Conservation (phyloP, 2,888 invertebrate genomes). For the Limnephilus marmoratus region DNA sequence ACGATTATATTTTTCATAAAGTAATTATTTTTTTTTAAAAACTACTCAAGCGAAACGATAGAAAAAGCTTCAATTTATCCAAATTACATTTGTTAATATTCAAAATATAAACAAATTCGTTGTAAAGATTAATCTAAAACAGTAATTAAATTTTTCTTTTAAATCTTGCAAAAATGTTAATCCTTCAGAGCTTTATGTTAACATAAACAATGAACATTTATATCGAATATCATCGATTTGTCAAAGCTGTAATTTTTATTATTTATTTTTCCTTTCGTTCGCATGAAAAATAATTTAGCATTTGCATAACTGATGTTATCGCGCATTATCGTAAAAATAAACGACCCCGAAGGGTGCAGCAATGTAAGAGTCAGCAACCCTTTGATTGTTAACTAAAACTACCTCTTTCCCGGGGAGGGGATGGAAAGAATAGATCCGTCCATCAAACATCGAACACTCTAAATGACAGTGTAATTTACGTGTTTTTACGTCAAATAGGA, state of each 20-base stretch:
- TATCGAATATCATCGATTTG: not conserved
- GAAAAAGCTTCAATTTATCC: no score
- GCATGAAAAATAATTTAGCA: conserved; percentile 35
- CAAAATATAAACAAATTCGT: no score
- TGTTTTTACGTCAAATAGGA: conserved; percentile 59
- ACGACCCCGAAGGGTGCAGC: conserved; percentile 32
- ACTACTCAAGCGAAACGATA: no score
- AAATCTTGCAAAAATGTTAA: not conserved
- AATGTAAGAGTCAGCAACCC: conserved; percentile 49
- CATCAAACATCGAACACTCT: conserved; percentile 57
- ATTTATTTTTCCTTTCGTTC: not conserved
- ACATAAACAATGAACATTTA: not conserved
- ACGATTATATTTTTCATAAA: no score
- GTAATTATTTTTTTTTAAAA: no score
- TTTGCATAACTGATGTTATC: conserved; percentile 49
- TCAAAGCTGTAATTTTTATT: not conserved
- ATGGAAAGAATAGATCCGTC: conserved; percentile 60
- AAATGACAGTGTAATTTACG: conserved; percentile 53
- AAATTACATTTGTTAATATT: no score
- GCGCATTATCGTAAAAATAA: conserved; percentile 57
- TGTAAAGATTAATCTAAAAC: no score
- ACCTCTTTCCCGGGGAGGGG: conserved; percentile 17
- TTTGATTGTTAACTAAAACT: conserved; percentile 50
- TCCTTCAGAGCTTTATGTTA: not conserved
- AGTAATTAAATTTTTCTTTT: not conserved